Evolutionary conservation across 2,797 vertebrate genomes (phyloP), one percentile per base, ranked within the genome.

Genomic region (Simalia tracyae): DNA sequence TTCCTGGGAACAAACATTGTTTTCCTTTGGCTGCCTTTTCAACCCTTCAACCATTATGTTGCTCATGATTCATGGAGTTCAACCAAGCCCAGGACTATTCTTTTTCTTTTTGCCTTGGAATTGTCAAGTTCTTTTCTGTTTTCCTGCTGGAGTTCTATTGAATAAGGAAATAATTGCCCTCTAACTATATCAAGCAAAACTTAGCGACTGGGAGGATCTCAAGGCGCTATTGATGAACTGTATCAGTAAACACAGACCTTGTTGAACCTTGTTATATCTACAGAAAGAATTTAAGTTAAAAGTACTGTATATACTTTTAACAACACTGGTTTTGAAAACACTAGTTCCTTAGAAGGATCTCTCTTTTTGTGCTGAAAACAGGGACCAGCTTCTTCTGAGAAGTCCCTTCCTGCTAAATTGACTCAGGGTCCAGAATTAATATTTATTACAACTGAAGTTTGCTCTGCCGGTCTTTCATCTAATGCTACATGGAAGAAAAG

Each of bases 361-460:
- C 31, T 66, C 56, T 64, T 54, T 36, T 84, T 92, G 46, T n/a
- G 14, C 42, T 64, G 60, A 50, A 89, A 92, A 89, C 46, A 56
- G 31, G 50, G 22, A 66, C 31, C 14, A 42, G 59, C n/a, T 56
- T 61, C 66, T 76, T 91, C 19, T 57, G 28, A 92, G 86, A 81
- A 84, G 87, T 57, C 89, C 15, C 31, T 28, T 28, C 50, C 50
- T 92, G 50, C 59, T 89, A 66, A 84, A 89, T 84, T 56, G 72
- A 84, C 60, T 84, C 19, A 54, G 26, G 76, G 88, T 61, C n/a
- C 15, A 5, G 54, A 66, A 66, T 88, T 46, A 89, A 89, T 89
- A 84, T 89, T 84, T 92, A 92, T 92, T 92, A 84, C 46, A 64
- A 14, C 14, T 12, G 72, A 88, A 63, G 46, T 14, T 42, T 84